phyloP scores from a whole-genome alignment of 2,797 vertebrate species.

The Poeciliopsis paucimaculata region DNA sequence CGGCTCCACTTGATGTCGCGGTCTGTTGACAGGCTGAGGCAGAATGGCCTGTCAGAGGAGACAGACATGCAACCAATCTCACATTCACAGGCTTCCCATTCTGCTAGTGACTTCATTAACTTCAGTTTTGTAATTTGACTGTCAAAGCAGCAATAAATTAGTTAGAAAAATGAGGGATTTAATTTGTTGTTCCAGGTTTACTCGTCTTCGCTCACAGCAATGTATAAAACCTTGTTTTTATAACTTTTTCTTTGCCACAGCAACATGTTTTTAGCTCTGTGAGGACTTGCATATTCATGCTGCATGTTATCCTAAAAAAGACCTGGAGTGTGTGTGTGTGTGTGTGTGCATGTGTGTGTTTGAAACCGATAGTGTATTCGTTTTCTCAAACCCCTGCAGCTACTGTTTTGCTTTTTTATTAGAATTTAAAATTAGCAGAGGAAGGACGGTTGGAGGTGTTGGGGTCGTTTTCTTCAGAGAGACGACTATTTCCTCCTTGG shows the following conservation, averaged over 20 bases:
- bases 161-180: not conserved
- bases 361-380: not conserved
- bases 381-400: not conserved
- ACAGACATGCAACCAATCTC: conserved; percentile 2
- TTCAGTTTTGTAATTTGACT: not conserved
- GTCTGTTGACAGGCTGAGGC: conserved; percentile 3
- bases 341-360: conserved; percentile 1
- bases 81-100: not conserved
- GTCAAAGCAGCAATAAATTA: not conserved
- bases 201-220: not conserved
- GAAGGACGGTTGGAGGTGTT: not conserved
- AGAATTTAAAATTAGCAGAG: conserved; percentile 13
- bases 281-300: conserved; percentile 7
- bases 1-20: not conserved
- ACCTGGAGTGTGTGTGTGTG: conserved; percentile 1
- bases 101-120: not conserved
- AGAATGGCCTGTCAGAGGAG: conserved; percentile 1
- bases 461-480: conserved; percentile 1
- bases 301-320: not conserved
- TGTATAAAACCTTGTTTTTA: conserved; percentile 25
- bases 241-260: conserved; percentile 10
- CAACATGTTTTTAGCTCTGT: not conserved
- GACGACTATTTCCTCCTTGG: conserved; percentile 13
- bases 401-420: not conserved
- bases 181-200: not conserved